Base-by-base conservation (phyloP, 2,888 invertebrate species). In the Merodon equestris region DNA sequence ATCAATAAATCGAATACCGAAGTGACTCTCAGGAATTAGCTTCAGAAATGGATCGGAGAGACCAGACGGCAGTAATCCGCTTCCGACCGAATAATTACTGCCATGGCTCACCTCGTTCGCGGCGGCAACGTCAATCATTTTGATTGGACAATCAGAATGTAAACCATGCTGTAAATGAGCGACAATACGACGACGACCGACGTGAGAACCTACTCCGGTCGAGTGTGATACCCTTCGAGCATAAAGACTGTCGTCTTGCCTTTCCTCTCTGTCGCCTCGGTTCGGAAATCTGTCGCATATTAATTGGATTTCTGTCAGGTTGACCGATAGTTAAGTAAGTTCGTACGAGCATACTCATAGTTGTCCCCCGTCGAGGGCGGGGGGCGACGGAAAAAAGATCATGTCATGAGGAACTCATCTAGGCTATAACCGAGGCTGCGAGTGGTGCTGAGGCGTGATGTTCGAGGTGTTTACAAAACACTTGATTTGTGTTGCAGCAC, bases 101-200 rank as follows among this genome's bases (percentile, higher is more conserved):
- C 60, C 7, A 27, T 7, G 27, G 27, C 27, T 2, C 27, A 27
- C 27, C 27, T 27, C 27, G 27, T 27, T 27, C 12, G 27, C 15
- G 61, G 48, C 56, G 66, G 71, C 71, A 42, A 54, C 54, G 71
- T 71, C 71, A 71, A 71, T 71, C 71, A 71, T 61, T 70, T 71
- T 71, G 71, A 71, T 71, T 71, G 71, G 61, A 63, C 71, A 71
- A 71, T 63, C 71, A 63, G 34, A 71, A 36, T 34, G 48, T n/a
- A 48, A 71, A 48, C 42, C 61, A 63, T 71, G 61, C 7, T 27
- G 27, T 27, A 27, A 27, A 27, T 27, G 27, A 27, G 27, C 27
- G 27, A 27, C 27, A 27, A 27, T 7, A 7, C 27, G 27, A 27
- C 27, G 27, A 27, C 27, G 27, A 27, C 3, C 27, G 56, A 61